These are phyloP conservation scores for Zenarchopterus dispar DNA, from an alignment of 2,797 vertebrate genomes.

Conservation along the genomic window DNA sequence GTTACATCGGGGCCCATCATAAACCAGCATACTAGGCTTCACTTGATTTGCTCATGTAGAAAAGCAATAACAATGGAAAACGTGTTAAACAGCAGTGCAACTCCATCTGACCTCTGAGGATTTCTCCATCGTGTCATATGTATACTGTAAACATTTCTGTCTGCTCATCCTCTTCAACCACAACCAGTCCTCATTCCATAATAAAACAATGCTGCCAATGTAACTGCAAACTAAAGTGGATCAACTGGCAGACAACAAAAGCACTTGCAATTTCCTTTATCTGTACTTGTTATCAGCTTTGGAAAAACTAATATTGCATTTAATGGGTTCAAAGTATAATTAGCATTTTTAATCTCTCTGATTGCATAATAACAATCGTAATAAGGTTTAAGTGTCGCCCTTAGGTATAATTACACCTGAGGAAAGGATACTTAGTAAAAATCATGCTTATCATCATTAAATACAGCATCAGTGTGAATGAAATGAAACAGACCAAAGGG, in stretches of 20 bases:
- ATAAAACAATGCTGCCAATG: neutral
- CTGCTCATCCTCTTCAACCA: constrained; percentile 19
- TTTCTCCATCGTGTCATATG: constrained; percentile 39
- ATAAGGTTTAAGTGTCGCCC: neutral
- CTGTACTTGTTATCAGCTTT: constrained; percentile 10
- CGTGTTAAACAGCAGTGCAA: constrained; percentile 6
- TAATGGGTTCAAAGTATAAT: constrained; percentile 20
- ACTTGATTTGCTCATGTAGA: constrained; percentile 36
- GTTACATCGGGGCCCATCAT: constrained; percentile 5
- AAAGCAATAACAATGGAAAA: constrained; percentile 35
- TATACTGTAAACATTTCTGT: constrained; percentile 62
- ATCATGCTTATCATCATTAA: constrained; percentile 13
- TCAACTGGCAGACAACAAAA: neutral
- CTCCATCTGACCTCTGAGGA: constrained; percentile 21
- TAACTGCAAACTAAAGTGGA: neutral
- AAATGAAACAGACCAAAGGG: neutral
- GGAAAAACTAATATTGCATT: constrained; percentile 10
- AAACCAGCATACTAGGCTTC: constrained; percentile 9
- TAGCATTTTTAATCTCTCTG: neutral
- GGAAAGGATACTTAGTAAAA: neutral
- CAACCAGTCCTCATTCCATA: neutral
- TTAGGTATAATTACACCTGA: neutral
- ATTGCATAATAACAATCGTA: constrained; percentile 1
- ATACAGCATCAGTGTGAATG: neutral
- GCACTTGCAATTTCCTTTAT: neutral